Evolutionary conservation across 2,797 vertebrate species (phyloP).

Genomic region (Peromyscus eremicus): DNA sequence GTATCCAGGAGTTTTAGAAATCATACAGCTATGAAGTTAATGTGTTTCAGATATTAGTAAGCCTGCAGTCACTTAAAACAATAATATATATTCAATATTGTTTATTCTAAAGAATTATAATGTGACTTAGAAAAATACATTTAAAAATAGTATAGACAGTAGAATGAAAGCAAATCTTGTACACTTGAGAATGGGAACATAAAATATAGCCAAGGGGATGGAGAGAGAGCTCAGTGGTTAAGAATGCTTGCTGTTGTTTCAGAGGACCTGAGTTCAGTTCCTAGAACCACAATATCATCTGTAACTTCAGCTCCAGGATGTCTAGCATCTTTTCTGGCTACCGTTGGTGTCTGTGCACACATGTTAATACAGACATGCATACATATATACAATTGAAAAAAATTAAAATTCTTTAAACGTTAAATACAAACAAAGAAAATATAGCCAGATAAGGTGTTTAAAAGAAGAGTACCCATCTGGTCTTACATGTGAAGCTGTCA

Average conservation of each 20-base stretch:
- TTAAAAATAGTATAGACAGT: background rate
- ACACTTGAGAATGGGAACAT: background rate
- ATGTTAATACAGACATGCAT: background rate
- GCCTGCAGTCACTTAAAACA: background rate
- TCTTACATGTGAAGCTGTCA: background rate
- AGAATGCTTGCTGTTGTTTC: background rate
- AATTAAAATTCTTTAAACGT: background rate
- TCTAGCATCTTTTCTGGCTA: background rate
- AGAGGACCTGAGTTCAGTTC: background rate
- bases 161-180: background rate
- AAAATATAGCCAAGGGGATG: background rate
- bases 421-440: background rate
- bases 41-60: background rate
- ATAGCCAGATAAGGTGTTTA: background rate
- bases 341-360: background rate
- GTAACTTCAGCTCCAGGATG: background rate
- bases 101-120: conserved; percentile 8
- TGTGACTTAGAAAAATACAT: background rate
- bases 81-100: background rate
- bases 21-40: background rate
- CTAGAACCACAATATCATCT: background rate
- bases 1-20: background rate
- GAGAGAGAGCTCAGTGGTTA: background rate
- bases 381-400: background rate
- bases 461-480: background rate